A percentile compares a stretch with the other conserved stretches of the same genome.
Conservation (phyloP, 2,797 vertebrate genomes). For the Pagetopsis macropterus region DNA sequence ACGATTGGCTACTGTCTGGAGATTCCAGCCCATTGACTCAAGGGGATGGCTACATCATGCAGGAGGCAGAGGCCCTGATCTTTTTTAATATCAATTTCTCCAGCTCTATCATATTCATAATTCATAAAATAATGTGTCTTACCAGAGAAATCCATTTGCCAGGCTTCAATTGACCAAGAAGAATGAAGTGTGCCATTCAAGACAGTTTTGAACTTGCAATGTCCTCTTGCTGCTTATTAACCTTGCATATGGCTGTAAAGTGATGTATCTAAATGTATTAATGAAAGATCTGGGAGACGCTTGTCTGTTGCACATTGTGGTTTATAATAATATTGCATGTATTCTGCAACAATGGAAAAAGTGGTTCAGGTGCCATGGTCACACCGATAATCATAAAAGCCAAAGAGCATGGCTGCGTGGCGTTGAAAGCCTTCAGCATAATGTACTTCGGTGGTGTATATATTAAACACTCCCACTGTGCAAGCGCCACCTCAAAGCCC, state of each 20-base stretch:
- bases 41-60: background rate
- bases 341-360: background rate
- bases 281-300: slow-evolving; percentile 1
- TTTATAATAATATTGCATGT: background rate
- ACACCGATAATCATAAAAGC: background rate
- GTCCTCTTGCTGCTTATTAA: slow-evolving; percentile 18
- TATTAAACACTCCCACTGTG: slow-evolving; percentile 1
- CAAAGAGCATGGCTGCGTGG: background rate
- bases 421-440: slow-evolving; percentile 9
- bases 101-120: slow-evolving; percentile 2
- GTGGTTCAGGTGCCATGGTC: background rate
- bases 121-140: slow-evolving; percentile 37
- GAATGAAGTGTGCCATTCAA: slow-evolving; percentile 13
- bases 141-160: slow-evolving; percentile 33
- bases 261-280: slow-evolving; percentile 25
- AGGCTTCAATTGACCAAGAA: slow-evolving; percentile 31
- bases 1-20: slow-evolving; percentile 1
- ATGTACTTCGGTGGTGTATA: background rate
- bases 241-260: slow-evolving; percentile 6
- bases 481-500: background rate
- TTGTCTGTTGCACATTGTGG: background rate
- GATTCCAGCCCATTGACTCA: slow-evolving; percentile 13
- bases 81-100: slow-evolving; percentile 26
- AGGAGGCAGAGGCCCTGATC: slow-evolving; percentile 1
- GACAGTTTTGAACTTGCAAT: slow-evolving; percentile 38